Base-by-base conservation (phyloP, 2,113 vertebrate species). In the Camelus bactrianus region DNA sequence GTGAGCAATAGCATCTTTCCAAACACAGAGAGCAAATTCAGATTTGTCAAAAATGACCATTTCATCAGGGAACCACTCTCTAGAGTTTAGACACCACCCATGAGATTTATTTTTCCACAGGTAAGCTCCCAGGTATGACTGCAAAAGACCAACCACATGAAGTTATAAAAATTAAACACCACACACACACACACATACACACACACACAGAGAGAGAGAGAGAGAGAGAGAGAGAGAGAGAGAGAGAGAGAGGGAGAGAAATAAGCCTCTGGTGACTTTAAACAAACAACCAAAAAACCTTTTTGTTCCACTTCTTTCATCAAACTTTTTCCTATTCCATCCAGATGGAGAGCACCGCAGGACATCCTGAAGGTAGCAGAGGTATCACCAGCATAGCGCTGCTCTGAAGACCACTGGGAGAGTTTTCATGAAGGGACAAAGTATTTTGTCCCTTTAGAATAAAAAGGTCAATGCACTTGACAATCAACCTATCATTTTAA, bases 401-500 rank as follows among this genome's bases (percentile, higher is more conserved):
- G 92, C 65, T 69, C 83, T 84, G 58, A 92, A 95, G 92, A 97
- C 80, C 90, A 94, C 70, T 62, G 91, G 92, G 48, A 93, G 97
- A 90, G 60, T 95, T 95, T 94, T 91, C 83, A 17, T 83, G 81
- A 97, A 96, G 95, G 82, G 85, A 97, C 85, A 97, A 97, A 98
- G 90, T 94, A 84, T 98, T 98, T 96, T 94, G 89, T 97, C 91
- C 91, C 94, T 95, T 98, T 91, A 95, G 94, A 97, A 97, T 87
- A 96, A 98, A 98, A 98, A 95, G 79, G 93, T 96, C 79, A 98
- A 92, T 98, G 92, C 95, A 97, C 73, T 98, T 98, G 97, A 98
- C 94, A 98, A 98, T 97, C 96, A 98, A 97, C 65, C 85, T 98
- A 77, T 96, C 97, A 98, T 97, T 98, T 98, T 97, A 98, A 98